Conservation (phyloP, 2,888 invertebrate species). For the Xestia rhomboidea region DNA sequence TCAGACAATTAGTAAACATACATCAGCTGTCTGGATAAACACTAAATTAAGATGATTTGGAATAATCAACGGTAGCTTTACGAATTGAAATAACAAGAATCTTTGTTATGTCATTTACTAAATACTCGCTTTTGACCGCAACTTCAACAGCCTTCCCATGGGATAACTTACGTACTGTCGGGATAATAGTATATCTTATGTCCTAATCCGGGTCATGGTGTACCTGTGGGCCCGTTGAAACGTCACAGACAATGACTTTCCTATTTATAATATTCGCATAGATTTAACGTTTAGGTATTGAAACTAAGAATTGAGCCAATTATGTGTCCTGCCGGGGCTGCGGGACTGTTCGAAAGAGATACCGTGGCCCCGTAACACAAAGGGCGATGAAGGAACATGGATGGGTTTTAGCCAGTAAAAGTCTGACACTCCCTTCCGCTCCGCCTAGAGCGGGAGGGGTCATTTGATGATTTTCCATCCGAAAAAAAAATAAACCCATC, state of each 20-base stretch:
- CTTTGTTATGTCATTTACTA: background rate
- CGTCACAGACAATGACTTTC: background rate
- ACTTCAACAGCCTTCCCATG: background rate
- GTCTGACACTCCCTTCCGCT: no score
- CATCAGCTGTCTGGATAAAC: slow-evolving; percentile 14
- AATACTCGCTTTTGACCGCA: background rate
- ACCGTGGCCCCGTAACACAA: no score
- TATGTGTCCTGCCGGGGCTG: no score
- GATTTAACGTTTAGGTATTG: background rate
- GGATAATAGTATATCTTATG: background rate
- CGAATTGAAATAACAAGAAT: slow-evolving; percentile 12
- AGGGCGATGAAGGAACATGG: no score
- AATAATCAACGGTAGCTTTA: slow-evolving; percentile 6
- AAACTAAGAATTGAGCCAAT: background rate
- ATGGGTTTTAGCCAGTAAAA: no score
- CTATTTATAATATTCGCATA: background rate
- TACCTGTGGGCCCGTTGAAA: background rate
- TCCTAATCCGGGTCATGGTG: background rate
- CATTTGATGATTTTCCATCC: no score
- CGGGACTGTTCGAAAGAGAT: no score
- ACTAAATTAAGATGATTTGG: slow-evolving; percentile 15
- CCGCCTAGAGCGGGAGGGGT: no score
- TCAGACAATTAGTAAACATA: slow-evolving; percentile 51
- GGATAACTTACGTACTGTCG: background rate
- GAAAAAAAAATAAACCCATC: no score